These are phyloP conservation scores for Centropyge bicolor DNA, from an alignment of 2,797 vertebrate genomes.

Conservation along the genomic window DNA sequence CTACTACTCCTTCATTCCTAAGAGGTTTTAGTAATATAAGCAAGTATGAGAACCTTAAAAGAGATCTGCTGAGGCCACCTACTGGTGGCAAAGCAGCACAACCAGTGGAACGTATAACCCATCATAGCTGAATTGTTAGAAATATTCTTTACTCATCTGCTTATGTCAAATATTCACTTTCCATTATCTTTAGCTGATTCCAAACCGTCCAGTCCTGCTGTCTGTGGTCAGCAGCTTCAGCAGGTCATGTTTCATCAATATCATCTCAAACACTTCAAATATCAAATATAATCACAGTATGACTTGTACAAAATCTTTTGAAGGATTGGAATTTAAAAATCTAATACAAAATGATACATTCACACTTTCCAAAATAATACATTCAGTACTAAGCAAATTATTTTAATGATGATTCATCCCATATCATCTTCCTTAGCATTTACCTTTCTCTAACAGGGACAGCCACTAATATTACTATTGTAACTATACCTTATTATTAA, in stretches of 20 bases:
- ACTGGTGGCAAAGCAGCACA: constrained; percentile 14
- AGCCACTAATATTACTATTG: background rate
- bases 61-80: constrained; percentile 40
- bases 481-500: no score
- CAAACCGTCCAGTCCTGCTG: background rate
- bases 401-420: no score
- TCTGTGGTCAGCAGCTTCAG: background rate
- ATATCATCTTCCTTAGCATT: background rate
- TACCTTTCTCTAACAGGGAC: background rate
- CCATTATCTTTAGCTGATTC: background rate
- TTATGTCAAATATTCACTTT: background rate
- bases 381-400: background rate
- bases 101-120: background rate
- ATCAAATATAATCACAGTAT: no score
- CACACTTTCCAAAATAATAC: no score
- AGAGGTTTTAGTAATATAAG: background rate
- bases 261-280: background rate
- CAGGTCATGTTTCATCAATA: background rate
- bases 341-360: background rate
- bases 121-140: background rate
- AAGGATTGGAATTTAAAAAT: background rate
- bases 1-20: no score
- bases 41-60: background rate
- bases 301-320: background rate
- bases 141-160: background rate